phyloP scores from a whole-genome alignment of 2,797 vertebrate species.

The Galagoides demidoff region DNA sequence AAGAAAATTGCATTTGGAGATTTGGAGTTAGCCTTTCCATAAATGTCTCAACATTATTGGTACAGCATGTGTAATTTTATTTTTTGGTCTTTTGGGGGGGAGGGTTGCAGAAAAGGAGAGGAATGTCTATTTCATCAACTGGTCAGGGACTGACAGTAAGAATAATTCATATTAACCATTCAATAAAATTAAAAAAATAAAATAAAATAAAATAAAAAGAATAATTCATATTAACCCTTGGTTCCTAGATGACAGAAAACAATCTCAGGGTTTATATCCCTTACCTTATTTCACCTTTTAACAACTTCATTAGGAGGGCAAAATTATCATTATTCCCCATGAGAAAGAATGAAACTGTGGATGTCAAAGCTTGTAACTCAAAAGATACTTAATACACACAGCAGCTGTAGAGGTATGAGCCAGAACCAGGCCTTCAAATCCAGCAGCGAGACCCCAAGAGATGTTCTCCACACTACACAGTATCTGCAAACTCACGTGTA shows the following conservation, averaged over 20 bases:
- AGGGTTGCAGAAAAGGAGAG: neutral
- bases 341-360: neutral
- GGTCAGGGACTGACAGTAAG: neutral
- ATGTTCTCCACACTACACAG: fast-evolving
- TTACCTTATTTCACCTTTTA: conserved; percentile 11
- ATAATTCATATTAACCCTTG: neutral
- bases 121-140: neutral
- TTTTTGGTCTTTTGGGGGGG: neutral
- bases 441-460: neutral
- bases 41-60: neutral
- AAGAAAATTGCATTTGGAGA: neutral
- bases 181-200: no score
- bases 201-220: no score
- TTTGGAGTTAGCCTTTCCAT: neutral
- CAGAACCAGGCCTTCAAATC: neutral
- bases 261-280: neutral
- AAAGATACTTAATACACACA: neutral
- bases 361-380: neutral
- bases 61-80: neutral
- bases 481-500: neutral
- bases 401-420: neutral
- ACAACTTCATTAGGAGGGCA: neutral
- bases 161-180: neutral
- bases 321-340: neutral
- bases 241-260: neutral